Percentiles rank a stretch among this genome's conserved stretches.
Evolutionary conservation across 1,140 invertebrate genomes (phyloP).

Genomic region (Mamestra configurata): DNA sequence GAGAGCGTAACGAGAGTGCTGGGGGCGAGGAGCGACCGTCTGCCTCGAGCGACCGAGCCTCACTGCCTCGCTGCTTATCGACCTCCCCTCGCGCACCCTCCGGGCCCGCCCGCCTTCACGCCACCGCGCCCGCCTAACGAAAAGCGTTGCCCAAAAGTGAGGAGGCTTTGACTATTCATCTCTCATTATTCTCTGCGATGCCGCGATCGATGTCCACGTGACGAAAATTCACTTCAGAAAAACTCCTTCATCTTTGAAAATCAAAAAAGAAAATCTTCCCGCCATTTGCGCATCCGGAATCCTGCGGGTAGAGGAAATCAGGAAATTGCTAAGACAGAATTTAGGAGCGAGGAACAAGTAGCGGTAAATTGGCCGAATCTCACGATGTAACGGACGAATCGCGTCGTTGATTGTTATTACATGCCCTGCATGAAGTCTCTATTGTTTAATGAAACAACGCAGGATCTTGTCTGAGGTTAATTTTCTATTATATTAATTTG

Average conservation of each 20-base stretch:
- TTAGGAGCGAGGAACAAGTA: slow-evolving; percentile 7
- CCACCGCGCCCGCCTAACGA: slow-evolving; percentile 75
- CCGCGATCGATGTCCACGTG: slow-evolving; percentile 71
- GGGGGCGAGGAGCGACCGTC: slow-evolving; percentile 9
- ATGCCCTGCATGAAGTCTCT: slow-evolving; percentile 2
- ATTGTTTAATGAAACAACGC: slow-evolving; percentile 20
- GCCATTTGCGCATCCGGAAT: not conserved
- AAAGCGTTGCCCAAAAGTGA: slow-evolving; percentile 77
- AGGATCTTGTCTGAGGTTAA: not conserved
- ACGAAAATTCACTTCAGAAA: slow-evolving; percentile 51
- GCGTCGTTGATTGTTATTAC: slow-evolving; percentile 20
- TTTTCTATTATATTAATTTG: not conserved
- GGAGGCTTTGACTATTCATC: slow-evolving; percentile 82
- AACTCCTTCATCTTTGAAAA: not conserved
- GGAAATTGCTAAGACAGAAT: not conserved
- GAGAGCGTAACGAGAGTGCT: slow-evolving; percentile 4
- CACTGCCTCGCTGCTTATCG: slow-evolving; percentile 79
- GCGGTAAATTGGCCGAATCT: slow-evolving; percentile 11
- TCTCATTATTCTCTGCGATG: slow-evolving; percentile 72
- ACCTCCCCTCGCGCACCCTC: slow-evolving; percentile 70
- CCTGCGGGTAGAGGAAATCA: not conserved
- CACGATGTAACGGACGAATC: not conserved
- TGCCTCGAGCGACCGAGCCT: slow-evolving; percentile 60
- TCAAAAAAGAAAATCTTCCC: not conserved
- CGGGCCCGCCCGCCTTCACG: slow-evolving; percentile 64